Conservation (phyloP, 2,113 vertebrate genomes). For the Phyllostomus discolor region DNA sequence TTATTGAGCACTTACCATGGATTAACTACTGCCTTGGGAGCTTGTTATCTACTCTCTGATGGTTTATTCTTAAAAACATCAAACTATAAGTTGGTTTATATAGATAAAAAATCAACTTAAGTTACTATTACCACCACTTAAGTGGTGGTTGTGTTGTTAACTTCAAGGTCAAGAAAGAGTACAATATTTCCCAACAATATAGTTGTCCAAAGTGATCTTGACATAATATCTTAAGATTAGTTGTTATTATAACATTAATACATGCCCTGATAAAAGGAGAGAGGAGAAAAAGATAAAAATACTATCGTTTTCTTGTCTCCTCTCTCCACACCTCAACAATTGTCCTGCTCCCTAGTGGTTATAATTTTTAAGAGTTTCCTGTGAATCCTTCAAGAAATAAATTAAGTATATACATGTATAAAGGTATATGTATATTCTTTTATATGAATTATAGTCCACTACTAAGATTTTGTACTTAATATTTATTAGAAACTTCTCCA, state of each 20-base stretch:
- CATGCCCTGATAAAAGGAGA: neutral
- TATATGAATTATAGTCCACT: neutral
- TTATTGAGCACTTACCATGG: neutral
- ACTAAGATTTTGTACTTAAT: neutral
- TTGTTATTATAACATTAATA: neutral
- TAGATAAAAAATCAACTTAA: neutral
- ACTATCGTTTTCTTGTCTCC: neutral
- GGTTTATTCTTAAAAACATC: neutral
- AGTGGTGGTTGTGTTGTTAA: neutral
- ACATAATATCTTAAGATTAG: neutral
- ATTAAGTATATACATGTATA: neutral
- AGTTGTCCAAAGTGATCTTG: neutral
- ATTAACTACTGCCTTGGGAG: neutral
- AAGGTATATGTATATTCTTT: neutral
- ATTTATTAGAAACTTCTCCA: neutral
- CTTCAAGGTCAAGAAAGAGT: neutral
- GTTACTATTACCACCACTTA: neutral
- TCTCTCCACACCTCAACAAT: neutral
- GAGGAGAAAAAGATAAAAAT: neutral
- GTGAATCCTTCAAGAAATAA: neutral
- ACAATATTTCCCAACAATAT: neutral
- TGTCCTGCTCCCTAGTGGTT: neutral
- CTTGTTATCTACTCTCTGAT: neutral
- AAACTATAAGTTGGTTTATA: neutral
- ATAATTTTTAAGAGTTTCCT: neutral